phyloP scores from a whole-genome alignment of 2,113 vertebrate genomes.

The Lynx canadensis region DNA sequence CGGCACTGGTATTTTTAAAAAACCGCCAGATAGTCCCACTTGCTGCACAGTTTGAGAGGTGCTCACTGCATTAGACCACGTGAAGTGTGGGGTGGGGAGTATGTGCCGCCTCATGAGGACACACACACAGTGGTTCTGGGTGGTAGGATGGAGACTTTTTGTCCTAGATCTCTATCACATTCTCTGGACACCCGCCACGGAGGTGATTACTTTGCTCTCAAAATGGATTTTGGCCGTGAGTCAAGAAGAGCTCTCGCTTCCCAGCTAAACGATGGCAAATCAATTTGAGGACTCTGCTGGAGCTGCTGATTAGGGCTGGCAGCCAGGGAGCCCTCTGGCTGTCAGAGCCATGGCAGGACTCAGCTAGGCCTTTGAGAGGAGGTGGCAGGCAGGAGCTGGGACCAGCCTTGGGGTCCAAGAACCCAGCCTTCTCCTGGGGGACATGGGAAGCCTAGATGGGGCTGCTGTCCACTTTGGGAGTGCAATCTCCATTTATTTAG shows the following conservation, averaged over 20 bases:
- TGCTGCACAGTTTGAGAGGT: neutral
- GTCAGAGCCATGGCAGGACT: neutral
- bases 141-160: constrained; percentile 55
- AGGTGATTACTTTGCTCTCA: constrained; percentile 81
- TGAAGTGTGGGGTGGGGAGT: neutral
- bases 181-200: constrained; percentile 43
- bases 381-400: neutral
- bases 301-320: constrained; percentile 65
- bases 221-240: constrained; percentile 76
- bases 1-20: neutral
- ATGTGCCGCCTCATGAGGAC: accelerated
- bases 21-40: neutral
- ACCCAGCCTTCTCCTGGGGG: neutral
- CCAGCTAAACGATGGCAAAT: constrained; percentile 79
- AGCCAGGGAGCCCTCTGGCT: constrained; percentile 43
- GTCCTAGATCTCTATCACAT: constrained; percentile 69
- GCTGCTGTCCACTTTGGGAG: neutral
- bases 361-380: neutral
- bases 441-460: neutral
- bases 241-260: constrained; percentile 73
- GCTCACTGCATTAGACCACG: accelerated
- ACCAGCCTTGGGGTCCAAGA: neutral
- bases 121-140: neutral
- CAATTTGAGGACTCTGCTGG: constrained; percentile 58
- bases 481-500: neutral